These are phyloP conservation scores for Xestia c-nigrum DNA, from an alignment of 2,888 invertebrate species.

Conservation along the genomic window DNA sequence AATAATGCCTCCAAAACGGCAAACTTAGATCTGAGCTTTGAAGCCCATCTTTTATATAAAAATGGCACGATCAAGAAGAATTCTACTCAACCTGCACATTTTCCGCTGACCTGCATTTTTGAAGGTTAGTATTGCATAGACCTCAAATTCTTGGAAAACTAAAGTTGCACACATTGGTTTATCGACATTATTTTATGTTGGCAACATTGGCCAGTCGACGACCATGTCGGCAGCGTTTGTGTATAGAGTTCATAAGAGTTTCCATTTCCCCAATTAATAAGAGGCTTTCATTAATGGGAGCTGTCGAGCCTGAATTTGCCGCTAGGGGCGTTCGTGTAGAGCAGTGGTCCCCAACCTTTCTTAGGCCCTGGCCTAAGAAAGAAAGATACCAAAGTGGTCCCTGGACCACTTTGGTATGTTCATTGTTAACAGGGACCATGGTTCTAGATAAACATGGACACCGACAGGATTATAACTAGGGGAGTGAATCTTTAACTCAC, in stretches of 20 bases:
- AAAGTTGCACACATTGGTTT: background rate
- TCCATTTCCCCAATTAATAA: background rate
- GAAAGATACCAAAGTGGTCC: no score
- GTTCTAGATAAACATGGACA: no score
- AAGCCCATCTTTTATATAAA: constrained; percentile 71
- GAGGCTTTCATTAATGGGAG: background rate
- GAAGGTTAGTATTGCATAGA: constrained; percentile 78
- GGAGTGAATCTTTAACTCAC: no score
- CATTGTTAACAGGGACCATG: no score
- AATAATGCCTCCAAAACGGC: constrained; percentile 53
- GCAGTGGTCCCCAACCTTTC: no score
- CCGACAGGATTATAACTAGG: no score
- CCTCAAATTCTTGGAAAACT: background rate
- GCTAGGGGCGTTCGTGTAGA: no score
- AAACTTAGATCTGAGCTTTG: constrained; percentile 77
- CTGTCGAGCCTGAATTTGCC: no score
- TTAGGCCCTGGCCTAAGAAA: no score
- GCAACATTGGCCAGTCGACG: background rate
- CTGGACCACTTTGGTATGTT: no score
- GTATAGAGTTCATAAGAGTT: background rate
- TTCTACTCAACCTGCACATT: constrained; percentile 69
- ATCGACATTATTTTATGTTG: background rate
- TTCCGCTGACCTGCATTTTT: constrained; percentile 80
- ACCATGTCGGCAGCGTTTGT: background rate
- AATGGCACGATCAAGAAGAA: constrained; percentile 73